Evolutionary conservation across 2,888 invertebrate genomes (phyloP).

Genomic region (Clistopyga incitator): DNA sequence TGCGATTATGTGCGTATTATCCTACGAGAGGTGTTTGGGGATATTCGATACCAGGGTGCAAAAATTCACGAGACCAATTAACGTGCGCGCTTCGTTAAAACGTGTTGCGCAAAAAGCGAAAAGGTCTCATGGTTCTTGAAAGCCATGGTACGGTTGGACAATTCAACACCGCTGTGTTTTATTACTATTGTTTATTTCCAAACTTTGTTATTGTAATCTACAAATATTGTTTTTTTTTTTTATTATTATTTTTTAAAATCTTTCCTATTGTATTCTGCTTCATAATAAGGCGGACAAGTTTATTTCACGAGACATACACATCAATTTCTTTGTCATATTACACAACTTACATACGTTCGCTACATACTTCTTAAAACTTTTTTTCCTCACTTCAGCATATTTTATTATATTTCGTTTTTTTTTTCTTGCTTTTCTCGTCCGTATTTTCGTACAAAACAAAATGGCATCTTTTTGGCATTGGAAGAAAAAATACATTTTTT

Average conservation of each 20-base stretch:
- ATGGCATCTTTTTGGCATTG: constrained; percentile 84
- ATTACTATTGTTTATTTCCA: constrained; percentile 77
- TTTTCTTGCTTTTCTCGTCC: constrained; percentile 76
- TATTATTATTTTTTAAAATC: constrained; percentile 64
- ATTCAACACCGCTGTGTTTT: constrained; percentile 64
- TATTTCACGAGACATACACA: constrained; percentile 81
- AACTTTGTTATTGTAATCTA: constrained; percentile 79
- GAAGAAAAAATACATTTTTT: constrained; percentile 83
- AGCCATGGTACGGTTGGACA: constrained; percentile 72
- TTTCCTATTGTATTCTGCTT: constrained; percentile 79
- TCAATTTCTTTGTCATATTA: constrained; percentile 74
- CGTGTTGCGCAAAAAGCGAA: constrained; percentile 22
- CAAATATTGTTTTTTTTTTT: constrained; percentile 75
- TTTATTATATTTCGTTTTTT: too few species aligned
- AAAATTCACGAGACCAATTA: constrained; percentile 51
- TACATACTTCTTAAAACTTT: constrained; percentile 72
- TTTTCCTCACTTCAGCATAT: constrained; percentile 44
- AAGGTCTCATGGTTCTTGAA: constrained; percentile 43
- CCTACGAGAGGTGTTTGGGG: constrained; percentile 52
- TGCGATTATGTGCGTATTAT: constrained; percentile 55
- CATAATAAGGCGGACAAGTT: constrained; percentile 83
- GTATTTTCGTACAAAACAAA: constrained; percentile 83
- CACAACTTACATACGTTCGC: constrained; percentile 78
- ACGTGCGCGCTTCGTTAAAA: constrained; percentile 58
- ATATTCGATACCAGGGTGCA: constrained; percentile 47